A percentile compares a stretch with the other conserved stretches of the same genome.
Evolutionary conservation across 53 echinoderm and acorn worm species (phyloP).

Genomic region (Arbacia lixula): DNA sequence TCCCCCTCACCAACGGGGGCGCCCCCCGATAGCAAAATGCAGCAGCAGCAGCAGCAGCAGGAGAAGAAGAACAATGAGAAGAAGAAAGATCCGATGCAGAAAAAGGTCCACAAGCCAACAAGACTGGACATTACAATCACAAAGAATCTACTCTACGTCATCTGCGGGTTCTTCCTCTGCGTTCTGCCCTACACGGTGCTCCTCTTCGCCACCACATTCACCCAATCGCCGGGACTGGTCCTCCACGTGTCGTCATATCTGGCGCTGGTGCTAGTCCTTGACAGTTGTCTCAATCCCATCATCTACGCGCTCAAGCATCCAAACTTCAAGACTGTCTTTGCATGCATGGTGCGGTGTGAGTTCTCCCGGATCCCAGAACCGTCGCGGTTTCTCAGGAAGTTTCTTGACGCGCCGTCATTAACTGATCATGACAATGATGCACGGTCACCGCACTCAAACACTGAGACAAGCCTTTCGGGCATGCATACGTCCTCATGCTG

Average conservation of each 20-base stretch:
- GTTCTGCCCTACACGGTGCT: constrained; percentile 63
- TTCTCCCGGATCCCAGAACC: constrained; percentile 60
- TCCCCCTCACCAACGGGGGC: too few species aligned
- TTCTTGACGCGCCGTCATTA: background rate
- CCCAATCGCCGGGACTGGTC: constrained; percentile 49
- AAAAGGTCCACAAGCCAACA: constrained; percentile 40
- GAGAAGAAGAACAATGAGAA: background rate
- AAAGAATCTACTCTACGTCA: constrained; percentile 79
- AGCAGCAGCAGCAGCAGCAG: too few species aligned
- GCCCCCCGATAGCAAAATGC: too few species aligned
- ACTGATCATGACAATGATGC: constrained; percentile 40
- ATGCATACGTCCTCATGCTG: constrained; percentile 42
- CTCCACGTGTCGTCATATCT: constrained; percentile 52
- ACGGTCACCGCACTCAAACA: constrained; percentile 26
- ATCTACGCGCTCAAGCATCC: constrained; percentile 79
- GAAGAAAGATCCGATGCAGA: constrained; percentile 14
- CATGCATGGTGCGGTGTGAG: constrained; percentile 46
- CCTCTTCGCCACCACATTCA: constrained; percentile 58
- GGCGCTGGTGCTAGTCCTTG: constrained; percentile 46
- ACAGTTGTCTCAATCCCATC: constrained; percentile 71
- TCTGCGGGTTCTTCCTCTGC: constrained; percentile 69
- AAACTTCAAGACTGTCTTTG: constrained; percentile 65
- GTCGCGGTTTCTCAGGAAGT: constrained; percentile 55
- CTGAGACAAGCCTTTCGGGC: constrained; percentile 41
- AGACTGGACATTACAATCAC: constrained; percentile 58